These are phyloP conservation scores for Noturus placidus DNA, from an alignment of 2,113 vertebrate species.

Conservation along the genomic window DNA sequence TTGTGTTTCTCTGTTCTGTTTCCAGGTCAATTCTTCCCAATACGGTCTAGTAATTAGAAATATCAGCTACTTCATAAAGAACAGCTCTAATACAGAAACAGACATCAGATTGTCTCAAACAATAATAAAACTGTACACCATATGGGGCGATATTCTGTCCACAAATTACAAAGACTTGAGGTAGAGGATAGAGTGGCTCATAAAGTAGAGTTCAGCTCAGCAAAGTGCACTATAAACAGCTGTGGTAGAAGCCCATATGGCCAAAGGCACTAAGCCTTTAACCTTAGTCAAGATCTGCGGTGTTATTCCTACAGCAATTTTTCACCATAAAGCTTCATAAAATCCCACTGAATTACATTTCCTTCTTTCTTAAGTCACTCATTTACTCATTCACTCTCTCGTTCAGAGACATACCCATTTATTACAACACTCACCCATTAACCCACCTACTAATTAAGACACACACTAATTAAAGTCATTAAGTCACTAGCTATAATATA, in stretches of 20 bases:
- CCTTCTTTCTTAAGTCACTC: background rate
- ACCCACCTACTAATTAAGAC: background rate
- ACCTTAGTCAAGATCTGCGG: background rate
- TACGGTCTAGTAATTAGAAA: background rate
- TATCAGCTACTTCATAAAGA: background rate
- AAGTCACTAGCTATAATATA: background rate
- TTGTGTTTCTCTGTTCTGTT: background rate
- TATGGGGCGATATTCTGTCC: background rate
- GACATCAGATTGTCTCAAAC: background rate
- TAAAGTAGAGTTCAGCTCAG: background rate
- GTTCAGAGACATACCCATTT: background rate
- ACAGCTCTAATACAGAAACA: background rate
- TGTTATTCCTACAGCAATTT: background rate
- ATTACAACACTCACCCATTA: background rate
- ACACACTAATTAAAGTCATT: background rate
- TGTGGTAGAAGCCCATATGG: background rate
- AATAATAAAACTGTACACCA: background rate
- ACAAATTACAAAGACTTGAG: background rate
- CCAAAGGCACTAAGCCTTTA: background rate
- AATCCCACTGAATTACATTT: background rate
- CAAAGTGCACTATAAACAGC: constrained; percentile 22
- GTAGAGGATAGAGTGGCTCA: background rate
- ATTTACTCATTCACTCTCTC: background rate
- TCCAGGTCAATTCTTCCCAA: background rate
- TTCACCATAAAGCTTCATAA: background rate